These are phyloP conservation scores for Poeciliopsis paucimaculata DNA, from an alignment of 2,797 vertebrate species.

Conservation along the genomic window DNA sequence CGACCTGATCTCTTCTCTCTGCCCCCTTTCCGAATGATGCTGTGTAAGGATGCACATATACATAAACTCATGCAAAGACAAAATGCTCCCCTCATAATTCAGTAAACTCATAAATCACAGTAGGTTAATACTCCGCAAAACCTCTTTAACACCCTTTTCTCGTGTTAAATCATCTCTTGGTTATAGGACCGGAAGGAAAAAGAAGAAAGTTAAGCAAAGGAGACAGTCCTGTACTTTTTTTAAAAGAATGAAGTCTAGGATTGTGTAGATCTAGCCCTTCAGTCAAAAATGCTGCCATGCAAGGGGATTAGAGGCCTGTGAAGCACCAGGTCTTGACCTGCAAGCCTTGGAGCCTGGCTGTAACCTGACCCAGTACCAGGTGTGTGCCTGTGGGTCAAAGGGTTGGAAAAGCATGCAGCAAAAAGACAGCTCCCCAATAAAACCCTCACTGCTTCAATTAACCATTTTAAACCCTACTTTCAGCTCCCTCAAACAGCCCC, in stretches of 20 bases:
- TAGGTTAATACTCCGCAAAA: constrained; percentile 79
- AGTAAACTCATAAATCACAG: constrained; percentile 78
- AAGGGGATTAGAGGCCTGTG: constrained; percentile 84
- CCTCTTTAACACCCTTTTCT: constrained; percentile 74
- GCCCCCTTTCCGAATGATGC: constrained; percentile 13
- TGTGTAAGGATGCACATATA: constrained; percentile 27
- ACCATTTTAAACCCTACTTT: constrained; percentile 75
- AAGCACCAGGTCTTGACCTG: constrained; percentile 91
- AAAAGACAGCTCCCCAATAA: constrained; percentile 80
- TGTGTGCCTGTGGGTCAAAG: constrained; percentile 95
- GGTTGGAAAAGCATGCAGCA: constrained; percentile 82
- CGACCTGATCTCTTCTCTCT: constrained; percentile 9
- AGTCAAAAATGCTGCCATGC: constrained; percentile 84
- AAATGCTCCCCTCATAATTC: constrained; percentile 79
- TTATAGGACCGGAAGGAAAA: constrained; percentile 50
- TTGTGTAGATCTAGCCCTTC: constrained; percentile 69
- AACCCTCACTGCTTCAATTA: constrained; percentile 82
- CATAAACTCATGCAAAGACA: constrained; percentile 65
- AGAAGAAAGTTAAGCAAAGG: constrained; percentile 40
- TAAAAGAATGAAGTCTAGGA: constrained; percentile 65
- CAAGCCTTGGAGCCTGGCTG: constrained; percentile 84
- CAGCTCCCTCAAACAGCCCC: constrained; percentile 37
- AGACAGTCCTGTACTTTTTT: constrained; percentile 52
- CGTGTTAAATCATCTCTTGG: constrained; percentile 82
- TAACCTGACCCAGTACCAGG: constrained; percentile 95